Base-by-base conservation (phyloP, 2,888 invertebrate genomes). In the Trachelus troglodyta region DNA sequence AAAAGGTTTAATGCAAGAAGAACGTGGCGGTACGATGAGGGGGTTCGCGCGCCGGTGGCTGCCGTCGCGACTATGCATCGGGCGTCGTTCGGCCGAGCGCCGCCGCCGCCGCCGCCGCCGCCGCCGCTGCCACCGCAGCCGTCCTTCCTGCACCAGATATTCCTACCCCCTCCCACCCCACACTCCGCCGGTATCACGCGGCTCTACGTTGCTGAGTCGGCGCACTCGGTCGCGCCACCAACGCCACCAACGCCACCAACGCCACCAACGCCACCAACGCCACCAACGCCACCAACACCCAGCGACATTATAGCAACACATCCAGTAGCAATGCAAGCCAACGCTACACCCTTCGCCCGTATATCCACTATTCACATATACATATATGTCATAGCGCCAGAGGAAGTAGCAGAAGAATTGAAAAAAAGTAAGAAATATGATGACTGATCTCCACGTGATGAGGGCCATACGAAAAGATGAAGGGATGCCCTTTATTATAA, bases 31-130 rank as follows among this genome's bases (percentile, higher is more conserved):
- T 82, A 83, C 83, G 83, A 76, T 79, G 76, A 79, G 81, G 80
- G 89, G 87, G 86, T 85, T 89, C 90, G 90, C 91, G 91, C 91
- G 91, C 90, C 91, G 91, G 90, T 91, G 90, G 90, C 91, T 91
- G 90, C 91, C 91, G 91, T 91, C 90, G 91, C 91, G 91, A 91
- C 91, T 91, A 89, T 91, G 90, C 90, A 89, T 87, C 89, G 89
- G 88, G 88, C 87, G 37, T 37, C 37, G 37, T 37, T 37, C 37
- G 15, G 37, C 37, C 37, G 37, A 37, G 37, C 37, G 37, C 37
- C 37, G 37, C 12, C 37, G 37, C 37, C 35, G 12, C 35, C 35
- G 12, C 35, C 37, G 12, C 37, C 37, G 37, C 88, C 87, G 87
- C 88, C 87, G 88, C 37, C 37, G 12, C 37, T 0, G 3, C 37